These are phyloP conservation scores for Lycia hirtaria DNA, from an alignment of 2,888 invertebrate species.

Conservation along the genomic window DNA sequence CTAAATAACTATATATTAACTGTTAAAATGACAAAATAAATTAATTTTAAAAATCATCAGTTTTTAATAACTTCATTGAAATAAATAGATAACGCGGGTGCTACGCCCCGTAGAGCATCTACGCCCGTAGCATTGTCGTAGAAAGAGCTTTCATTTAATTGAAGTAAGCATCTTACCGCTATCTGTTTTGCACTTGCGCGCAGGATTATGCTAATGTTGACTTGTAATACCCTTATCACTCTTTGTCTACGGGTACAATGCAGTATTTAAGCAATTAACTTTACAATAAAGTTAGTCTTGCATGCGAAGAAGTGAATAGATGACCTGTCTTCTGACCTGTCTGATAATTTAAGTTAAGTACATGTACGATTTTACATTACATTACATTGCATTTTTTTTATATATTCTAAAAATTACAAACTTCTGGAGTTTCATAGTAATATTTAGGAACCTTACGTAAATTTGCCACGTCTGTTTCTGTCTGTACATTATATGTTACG, in stretches of 20 bases:
- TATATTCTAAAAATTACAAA: too few relatives aligned
- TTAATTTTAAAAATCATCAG: background rate
- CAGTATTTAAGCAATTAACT: constrained; percentile 44
- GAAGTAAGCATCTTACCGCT: constrained; percentile 83
- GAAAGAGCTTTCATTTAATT: constrained; percentile 69
- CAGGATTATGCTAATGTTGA: constrained; percentile 78
- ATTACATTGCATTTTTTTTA: too few relatives aligned
- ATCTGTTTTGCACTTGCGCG: constrained; percentile 76
- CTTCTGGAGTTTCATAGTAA: too few relatives aligned
- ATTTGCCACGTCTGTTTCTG: too few relatives aligned
- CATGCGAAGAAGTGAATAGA: background rate
- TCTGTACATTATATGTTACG: too few relatives aligned
- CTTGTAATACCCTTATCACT: constrained; percentile 80
- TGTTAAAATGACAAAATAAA: background rate
- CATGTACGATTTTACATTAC: too few relatives aligned
- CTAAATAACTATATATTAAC: background rate
- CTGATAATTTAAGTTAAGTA: background rate
- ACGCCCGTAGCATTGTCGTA: constrained; percentile 53
- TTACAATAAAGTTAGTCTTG: constrained; percentile 32
- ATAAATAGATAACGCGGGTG: constrained; percentile 50
- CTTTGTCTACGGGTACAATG: constrained; percentile 70
- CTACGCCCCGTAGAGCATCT: constrained; percentile 45
- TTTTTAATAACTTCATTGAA: constrained; percentile 14
- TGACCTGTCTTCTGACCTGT: background rate
- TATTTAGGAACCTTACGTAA: too few relatives aligned